Conservation (phyloP, 2,888 invertebrate species). For the Troilus luridus region DNA sequence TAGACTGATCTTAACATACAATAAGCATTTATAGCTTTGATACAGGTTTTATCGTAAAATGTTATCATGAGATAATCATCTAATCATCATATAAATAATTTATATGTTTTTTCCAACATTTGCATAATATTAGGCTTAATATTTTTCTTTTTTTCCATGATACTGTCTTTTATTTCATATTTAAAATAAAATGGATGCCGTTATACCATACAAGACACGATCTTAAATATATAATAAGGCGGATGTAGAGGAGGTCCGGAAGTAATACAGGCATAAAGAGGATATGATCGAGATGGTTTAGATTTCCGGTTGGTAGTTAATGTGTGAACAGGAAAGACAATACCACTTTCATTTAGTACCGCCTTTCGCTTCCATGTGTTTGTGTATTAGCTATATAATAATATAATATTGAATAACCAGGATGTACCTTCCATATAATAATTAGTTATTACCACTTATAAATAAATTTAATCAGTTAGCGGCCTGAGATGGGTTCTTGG, state of each 20-base stretch:
- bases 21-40: too few species aligned
- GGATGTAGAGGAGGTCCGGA: not conserved
- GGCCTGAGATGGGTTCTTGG: not conserved
- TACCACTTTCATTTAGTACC: conserved; percentile 39
- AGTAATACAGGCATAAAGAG: conserved; percentile 2
- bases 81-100: not conserved
- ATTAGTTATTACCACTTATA: not conserved
- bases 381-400: not conserved
- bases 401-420: not conserved
- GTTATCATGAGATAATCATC: too few species aligned
- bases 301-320: conserved; percentile 36
- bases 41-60: too few species aligned
- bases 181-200: not conserved
- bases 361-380: not conserved
- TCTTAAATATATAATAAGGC: not conserved
- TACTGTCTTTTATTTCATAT: not conserved
- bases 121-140: not conserved
- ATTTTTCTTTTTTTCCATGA: not conserved
- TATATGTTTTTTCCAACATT: not conserved
- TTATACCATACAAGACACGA: not conserved
- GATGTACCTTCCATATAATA: not conserved
- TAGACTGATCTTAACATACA: too few species aligned
- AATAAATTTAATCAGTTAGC: not conserved
- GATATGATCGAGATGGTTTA: not conserved
- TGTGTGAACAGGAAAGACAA: conserved; percentile 46